Percentiles rank a stretch among this genome's conserved stretches.
phyloP scores from a whole-genome alignment of 2,797 vertebrate genomes.

The Schizopygopsis malacanthus region DNA sequence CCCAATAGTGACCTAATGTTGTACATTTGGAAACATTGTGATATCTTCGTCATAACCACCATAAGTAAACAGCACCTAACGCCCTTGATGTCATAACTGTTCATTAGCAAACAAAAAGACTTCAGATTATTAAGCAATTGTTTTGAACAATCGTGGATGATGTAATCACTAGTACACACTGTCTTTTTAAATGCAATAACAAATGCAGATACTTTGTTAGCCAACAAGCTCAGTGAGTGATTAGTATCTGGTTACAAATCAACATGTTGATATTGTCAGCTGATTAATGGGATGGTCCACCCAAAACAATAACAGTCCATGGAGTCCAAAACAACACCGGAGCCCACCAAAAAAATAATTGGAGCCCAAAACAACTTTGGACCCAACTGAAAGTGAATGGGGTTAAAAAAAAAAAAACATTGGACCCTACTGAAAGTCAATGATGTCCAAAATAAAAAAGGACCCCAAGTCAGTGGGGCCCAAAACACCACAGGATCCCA shows the following conservation, averaged over 20 bases:
- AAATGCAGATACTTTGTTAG: background rate
- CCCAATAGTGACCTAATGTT: slow-evolving; percentile 34
- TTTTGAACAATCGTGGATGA: slow-evolving; percentile 2
- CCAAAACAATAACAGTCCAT: background rate
- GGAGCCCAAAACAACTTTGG: no score
- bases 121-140: background rate
- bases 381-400: background rate
- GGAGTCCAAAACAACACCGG: background rate
- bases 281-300: background rate
- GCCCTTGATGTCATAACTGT: slow-evolving; percentile 31
- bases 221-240: background rate
- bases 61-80: slow-evolving; percentile 28
- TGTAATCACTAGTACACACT: slow-evolving; percentile 7
- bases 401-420: background rate
- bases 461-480: background rate
- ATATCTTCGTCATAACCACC: background rate
- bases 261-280: background rate
- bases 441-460: no score
- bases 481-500: background rate
- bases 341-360: background rate
- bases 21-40: slow-evolving; percentile 36
- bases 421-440: background rate
- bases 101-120: slow-evolving; percentile 28
- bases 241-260: background rate
- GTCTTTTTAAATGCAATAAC: slow-evolving; percentile 5